Conservation (phyloP, 2,797 vertebrate genomes). For the Amblyraja radiata region DNA sequence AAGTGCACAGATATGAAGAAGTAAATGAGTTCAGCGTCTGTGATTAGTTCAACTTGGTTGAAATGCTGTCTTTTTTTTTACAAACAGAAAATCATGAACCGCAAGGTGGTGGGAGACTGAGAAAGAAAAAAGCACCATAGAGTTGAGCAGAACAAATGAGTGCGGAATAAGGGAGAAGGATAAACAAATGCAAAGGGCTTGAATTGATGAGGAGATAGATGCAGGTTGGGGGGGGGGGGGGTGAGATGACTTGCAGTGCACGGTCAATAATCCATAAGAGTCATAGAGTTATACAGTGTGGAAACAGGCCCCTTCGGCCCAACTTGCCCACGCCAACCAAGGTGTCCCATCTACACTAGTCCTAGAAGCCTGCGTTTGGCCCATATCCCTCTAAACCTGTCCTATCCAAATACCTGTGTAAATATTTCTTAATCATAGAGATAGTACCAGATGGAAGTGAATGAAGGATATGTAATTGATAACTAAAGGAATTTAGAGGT, state of each 20-base stretch:
- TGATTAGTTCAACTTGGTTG: neutral
- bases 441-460: too few relatives aligned
- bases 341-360: too few relatives aligned
- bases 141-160: constrained; percentile 15
- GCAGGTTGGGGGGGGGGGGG: neutral
- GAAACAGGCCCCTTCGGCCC: too few relatives aligned
- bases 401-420: too few relatives aligned
- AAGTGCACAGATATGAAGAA: neutral
- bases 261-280: neutral
- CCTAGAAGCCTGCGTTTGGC: too few relatives aligned
- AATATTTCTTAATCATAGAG: too few relatives aligned
- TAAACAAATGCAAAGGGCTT: neutral
- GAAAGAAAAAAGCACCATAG: neutral
- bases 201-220: too few relatives aligned
- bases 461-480: neutral
- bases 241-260: neutral
- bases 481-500: neutral
- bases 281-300: too few relatives aligned
- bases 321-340: too few relatives aligned
- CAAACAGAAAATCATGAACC: neutral
- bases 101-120: neutral
- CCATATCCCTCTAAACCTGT: too few relatives aligned
- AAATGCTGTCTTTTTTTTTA: neutral
- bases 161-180: neutral
- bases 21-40: too few relatives aligned